phyloP scores from a whole-genome alignment of 2,113 vertebrate genomes.

The Promerops cafer region DNA sequence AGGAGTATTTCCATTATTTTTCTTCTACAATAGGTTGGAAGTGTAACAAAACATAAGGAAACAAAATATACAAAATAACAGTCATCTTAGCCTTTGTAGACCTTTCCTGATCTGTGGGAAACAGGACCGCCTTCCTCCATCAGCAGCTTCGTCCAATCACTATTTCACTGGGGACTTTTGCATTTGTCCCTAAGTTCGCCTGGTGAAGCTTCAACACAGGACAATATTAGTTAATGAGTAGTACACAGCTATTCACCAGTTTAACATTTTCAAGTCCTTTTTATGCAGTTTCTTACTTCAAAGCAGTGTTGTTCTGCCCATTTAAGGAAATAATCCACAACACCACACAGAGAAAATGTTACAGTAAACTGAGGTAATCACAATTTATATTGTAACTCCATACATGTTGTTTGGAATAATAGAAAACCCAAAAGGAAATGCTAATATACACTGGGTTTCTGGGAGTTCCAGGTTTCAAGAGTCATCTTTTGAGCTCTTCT shows the following conservation, averaged over 20 bases:
- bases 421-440: neutral
- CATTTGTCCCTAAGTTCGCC: neutral
- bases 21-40: neutral
- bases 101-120: neutral
- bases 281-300: neutral
- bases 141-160: neutral
- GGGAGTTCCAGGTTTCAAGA: slow-evolving; percentile 24
- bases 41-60: neutral
- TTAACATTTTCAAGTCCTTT: neutral
- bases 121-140: neutral
- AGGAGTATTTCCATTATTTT: neutral
- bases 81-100: neutral
- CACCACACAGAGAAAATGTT: neutral
- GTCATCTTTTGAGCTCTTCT: slow-evolving; percentile 18
- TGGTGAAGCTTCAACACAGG: neutral
- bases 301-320: neutral
- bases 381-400: neutral
- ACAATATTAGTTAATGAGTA: neutral
- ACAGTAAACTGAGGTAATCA: neutral
- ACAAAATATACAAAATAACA: neutral
- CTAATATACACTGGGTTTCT: neutral
- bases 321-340: neutral
- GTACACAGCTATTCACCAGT: neutral
- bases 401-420: neutral
- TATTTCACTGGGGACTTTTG: neutral